phyloP scores from a whole-genome alignment of 2,888 invertebrate species.

The Papilio gigon region DNA sequence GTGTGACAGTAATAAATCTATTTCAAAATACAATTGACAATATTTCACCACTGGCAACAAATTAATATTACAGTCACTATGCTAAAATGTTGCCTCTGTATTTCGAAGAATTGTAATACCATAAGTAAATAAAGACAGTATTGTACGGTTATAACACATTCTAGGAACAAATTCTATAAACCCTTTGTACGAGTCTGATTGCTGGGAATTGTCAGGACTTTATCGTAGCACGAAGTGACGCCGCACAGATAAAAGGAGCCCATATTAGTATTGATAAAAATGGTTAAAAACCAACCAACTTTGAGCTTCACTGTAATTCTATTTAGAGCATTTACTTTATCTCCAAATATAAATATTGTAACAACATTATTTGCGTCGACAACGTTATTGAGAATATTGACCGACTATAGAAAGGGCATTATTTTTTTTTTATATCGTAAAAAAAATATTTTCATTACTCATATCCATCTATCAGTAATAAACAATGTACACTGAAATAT shows the following conservation, averaged over 20 bases:
- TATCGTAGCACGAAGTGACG: slow-evolving; percentile 49
- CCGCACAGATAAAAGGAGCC: slow-evolving; percentile 42
- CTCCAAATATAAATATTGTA: not conserved
- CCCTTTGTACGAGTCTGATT: slow-evolving; percentile 57
- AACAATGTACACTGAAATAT: slow-evolving; percentile 6
- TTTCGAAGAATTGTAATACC: slow-evolving; percentile 23
- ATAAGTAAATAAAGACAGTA: slow-evolving; percentile 54
- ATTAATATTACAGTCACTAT: not conserved
- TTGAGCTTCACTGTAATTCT: slow-evolving; percentile 1
- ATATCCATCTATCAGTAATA: not conserved
- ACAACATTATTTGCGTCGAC: not conserved
- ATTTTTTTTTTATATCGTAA: too few relatives aligned
- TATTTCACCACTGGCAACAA: not conserved
- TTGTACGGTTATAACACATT: slow-evolving; percentile 61
- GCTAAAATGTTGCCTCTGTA: not conserved
- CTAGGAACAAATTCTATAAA: slow-evolving; percentile 63
- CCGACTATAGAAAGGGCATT: not conserved
- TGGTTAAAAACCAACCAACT: not conserved
- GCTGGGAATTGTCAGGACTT: slow-evolving; percentile 45
- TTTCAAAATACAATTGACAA: not conserved
- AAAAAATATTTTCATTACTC: slow-evolving; percentile 10
- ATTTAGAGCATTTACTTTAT: slow-evolving; percentile 6
- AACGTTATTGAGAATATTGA: not conserved
- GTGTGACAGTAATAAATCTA: not conserved
- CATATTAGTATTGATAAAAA: not conserved